Percentiles rank a stretch among this genome's conserved stretches.
Evolutionary conservation across 2,113 vertebrate species (phyloP).

Genomic region (Eurypyga helias): DNA sequence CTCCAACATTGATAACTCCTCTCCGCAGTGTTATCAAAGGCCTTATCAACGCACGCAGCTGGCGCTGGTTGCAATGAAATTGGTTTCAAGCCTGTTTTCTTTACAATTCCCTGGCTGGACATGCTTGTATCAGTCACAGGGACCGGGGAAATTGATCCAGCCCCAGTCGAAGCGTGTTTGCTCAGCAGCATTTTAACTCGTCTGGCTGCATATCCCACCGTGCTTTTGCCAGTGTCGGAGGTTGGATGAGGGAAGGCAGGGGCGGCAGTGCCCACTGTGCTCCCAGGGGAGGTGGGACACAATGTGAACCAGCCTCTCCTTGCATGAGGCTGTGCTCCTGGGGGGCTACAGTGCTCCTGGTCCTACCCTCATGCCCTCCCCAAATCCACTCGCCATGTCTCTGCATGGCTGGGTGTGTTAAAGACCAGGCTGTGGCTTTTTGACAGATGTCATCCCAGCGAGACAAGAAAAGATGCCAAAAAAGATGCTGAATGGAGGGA

Average conservation of each 20-base stretch:
- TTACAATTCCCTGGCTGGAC: neutral
- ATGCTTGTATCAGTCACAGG: neutral
- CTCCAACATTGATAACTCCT: neutral
- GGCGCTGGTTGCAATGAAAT: neutral
- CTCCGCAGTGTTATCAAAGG: neutral
- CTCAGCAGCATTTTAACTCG: neutral
- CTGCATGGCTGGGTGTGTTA: neutral
- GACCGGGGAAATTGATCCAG: rapidly evolving
- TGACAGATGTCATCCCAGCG: neutral
- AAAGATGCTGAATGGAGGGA: neutral
- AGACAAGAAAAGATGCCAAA: neutral
- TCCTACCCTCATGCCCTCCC: neutral
- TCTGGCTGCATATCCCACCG: neutral
- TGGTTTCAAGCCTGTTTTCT: conserved; percentile 38
- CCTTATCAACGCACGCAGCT: neutral
- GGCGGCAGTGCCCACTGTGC: neutral
- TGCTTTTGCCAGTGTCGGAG: neutral
- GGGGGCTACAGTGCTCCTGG: neutral
- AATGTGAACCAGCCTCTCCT: neutral
- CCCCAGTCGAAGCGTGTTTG: neutral
- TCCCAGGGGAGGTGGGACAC: rapidly evolving
- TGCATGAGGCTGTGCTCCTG: neutral
- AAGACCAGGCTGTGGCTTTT: neutral
- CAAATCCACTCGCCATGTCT: neutral
- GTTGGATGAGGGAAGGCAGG: neutral